Conservation (phyloP, 64 coral and sea anemone species). For the Anthopleura sola region DNA sequence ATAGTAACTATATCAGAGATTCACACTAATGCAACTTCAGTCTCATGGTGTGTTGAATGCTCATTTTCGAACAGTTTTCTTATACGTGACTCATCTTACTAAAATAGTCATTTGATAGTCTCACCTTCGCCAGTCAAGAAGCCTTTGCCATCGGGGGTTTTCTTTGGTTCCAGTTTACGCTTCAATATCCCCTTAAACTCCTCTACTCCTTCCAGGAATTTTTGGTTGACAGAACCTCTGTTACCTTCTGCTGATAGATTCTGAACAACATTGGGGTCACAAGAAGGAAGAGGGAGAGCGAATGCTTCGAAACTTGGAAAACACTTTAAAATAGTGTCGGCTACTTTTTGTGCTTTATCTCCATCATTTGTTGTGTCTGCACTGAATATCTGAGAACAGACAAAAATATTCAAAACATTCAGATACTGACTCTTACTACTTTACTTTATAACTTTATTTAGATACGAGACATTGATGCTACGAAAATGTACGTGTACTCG, state of each 20-base stretch:
- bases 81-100: no score
- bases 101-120: background rate
- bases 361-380: background rate
- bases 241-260: constrained; percentile 1
- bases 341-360: background rate
- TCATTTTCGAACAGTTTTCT: background rate
- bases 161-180: constrained; percentile 21
- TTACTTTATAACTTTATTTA: no score
- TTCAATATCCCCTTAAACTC: constrained; percentile 5
- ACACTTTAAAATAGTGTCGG: constrained; percentile 23
- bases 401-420: background rate
- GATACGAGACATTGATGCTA: no score
- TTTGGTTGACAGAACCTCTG: background rate
- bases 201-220: constrained; percentile 20
- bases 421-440: no score
- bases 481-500: no score
- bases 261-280: constrained; percentile 3
- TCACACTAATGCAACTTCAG: no score
- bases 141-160: constrained; percentile 26
- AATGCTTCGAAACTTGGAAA: constrained; percentile 45
- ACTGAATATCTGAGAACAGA: background rate
- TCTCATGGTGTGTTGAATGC: no score
- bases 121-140: constrained; percentile 46
- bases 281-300: constrained; percentile 23
- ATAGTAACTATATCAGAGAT: no score